Evolutionary conservation across 2,113 vertebrate genomes (phyloP).

Genomic region (Bufo gargarizans): DNA sequence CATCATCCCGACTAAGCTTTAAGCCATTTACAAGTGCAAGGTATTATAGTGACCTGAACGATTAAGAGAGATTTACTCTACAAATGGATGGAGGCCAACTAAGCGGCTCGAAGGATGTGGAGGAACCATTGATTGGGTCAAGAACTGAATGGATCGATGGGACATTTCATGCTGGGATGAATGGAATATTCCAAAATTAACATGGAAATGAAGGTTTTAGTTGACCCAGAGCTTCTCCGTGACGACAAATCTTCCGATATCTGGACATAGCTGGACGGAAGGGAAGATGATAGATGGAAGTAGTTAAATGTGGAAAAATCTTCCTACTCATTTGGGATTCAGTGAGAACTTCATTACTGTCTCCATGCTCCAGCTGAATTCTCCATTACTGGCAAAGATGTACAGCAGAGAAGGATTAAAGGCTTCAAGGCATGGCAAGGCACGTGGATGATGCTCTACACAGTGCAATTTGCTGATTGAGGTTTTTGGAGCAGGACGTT

Average conservation of each 20-base stretch:
- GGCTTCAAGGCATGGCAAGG: neutral
- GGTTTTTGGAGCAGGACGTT: neutral
- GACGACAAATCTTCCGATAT: neutral
- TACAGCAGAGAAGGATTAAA: constrained; percentile 23
- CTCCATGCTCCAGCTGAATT: constrained; percentile 54
- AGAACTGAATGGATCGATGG: neutral
- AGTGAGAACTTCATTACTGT: constrained; percentile 64
- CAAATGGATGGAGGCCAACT: neutral
- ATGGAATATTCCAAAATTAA: neutral
- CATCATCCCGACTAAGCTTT: neutral
- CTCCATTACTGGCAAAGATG: neutral
- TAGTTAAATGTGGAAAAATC: constrained; percentile 63
- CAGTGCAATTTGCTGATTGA: neutral
- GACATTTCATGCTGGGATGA: neutral
- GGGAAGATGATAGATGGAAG: constrained; percentile 57
- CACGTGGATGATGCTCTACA: neutral
- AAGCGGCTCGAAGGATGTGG: neutral
- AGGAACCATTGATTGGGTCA: neutral
- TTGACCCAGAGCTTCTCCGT: neutral
- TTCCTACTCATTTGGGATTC: constrained; percentile 61
- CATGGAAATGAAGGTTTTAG: neutral
- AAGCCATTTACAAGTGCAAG: constrained; percentile 18
- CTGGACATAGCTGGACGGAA: constrained; percentile 28
- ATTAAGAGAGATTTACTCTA: constrained; percentile 17
- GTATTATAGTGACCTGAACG: constrained; percentile 1